A percentile compares a stretch with the other conserved stretches of the same genome.
Conservation (phyloP, 2,888 invertebrate species). For the Panzeria rudis region DNA sequence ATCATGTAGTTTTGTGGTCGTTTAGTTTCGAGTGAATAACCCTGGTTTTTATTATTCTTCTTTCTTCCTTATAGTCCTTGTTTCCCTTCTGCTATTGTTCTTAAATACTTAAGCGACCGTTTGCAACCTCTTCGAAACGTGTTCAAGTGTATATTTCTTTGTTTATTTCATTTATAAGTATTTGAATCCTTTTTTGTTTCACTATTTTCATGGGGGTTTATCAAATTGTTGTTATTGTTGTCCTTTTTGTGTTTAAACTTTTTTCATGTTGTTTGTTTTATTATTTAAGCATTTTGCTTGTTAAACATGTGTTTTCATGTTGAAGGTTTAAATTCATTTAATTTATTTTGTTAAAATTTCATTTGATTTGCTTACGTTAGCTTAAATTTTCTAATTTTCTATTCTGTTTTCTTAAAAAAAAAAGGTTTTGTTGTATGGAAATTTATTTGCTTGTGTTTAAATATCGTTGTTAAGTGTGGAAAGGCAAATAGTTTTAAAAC, state of each 20-base stretch:
- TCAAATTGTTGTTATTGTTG: constrained; percentile 15
- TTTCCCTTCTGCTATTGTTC: background rate
- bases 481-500: constrained; percentile 46
- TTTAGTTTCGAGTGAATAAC: constrained; percentile 53
- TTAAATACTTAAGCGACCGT: constrained; percentile 42
- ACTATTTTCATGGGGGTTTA: constrained; percentile 29
- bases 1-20: constrained; percentile 55
- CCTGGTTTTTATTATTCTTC: constrained; percentile 19
- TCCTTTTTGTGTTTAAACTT: constrained; percentile 33
- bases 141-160: constrained; percentile 52
- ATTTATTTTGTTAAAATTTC: constrained; percentile 21
- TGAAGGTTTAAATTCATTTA: constrained; percentile 15
- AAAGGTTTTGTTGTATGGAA: constrained; percentile 7
- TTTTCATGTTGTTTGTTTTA: constrained; percentile 31
- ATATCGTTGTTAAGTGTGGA: constrained; percentile 68
- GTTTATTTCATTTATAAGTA: constrained; percentile 53
- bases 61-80: background rate
- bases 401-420: background rate
- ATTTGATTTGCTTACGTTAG: constrained; percentile 1
- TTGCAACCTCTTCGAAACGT: constrained; percentile 60
- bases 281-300: constrained; percentile 60
- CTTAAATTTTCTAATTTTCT: constrained; percentile 3
- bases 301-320: constrained; percentile 66
- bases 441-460: constrained; percentile 14
- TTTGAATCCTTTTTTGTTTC: constrained; percentile 29